phyloP scores from a whole-genome alignment of 2,888 invertebrate species.

The Hyppa rectilinea region DNA sequence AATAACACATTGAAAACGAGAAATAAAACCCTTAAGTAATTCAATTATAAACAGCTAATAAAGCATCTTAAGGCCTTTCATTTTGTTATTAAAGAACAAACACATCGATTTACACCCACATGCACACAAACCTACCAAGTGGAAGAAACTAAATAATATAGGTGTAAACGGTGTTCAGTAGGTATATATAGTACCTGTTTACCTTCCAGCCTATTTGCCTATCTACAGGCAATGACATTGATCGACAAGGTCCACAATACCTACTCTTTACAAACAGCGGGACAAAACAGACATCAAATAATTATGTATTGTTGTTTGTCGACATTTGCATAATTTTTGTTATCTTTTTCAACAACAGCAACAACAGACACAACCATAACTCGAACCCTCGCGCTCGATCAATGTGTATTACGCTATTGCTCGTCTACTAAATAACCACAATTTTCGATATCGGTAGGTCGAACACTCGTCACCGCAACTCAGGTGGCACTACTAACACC shows the following conservation, averaged over 20 bases:
- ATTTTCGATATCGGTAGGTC: neutral
- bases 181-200: slow-evolving; percentile 7
- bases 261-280: slow-evolving; percentile 22
- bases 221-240: slow-evolving; percentile 57
- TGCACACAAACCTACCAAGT: neutral
- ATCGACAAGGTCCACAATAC: slow-evolving; percentile 42
- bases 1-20: neutral
- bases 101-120: neutral
- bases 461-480: neutral
- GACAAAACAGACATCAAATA: slow-evolving; percentile 13
- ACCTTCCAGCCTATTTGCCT: slow-evolving; percentile 41
- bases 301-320: slow-evolving; percentile 7
- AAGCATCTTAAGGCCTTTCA: no score
- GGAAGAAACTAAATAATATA: neutral
- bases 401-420: neutral
- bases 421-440: neutral
- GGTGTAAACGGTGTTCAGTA: slow-evolving; percentile 11
- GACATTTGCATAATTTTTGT: neutral
- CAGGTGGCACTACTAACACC: neutral
- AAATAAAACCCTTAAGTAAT: slow-evolving; percentile 1
- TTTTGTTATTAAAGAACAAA: neutral
- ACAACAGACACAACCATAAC: neutral
- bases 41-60: neutral
- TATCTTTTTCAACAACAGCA: no score
- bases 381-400: neutral